Conservation (phyloP, 2,113 vertebrate genomes). For the Oncorhynchus gorbuscha region DNA sequence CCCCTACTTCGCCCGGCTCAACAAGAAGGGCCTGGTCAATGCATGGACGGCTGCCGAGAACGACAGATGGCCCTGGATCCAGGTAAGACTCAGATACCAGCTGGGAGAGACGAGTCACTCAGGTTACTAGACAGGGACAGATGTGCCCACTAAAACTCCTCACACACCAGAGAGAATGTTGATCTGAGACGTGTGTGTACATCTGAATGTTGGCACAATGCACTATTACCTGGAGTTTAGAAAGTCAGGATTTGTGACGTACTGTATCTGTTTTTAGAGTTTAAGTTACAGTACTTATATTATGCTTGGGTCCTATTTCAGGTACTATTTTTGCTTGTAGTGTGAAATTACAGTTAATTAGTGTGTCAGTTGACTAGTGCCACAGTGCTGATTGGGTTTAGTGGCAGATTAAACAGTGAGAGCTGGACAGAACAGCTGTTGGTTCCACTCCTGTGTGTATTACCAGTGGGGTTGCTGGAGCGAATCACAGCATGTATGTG, state of each 20-base stretch:
- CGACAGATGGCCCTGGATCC: constrained; percentile 99
- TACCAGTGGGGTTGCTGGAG: background rate
- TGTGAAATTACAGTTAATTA: background rate
- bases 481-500: background rate
- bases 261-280: background rate
- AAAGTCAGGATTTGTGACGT: background rate
- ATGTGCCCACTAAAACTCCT: background rate
- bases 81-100: constrained; percentile 81
- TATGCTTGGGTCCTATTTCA: background rate
- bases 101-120: background rate
- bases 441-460: constrained; percentile 32
- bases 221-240: background rate
- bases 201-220: background rate
- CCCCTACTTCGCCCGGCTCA: constrained; percentile 95
- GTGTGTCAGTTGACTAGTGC: constrained; percentile 36
- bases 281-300: background rate
- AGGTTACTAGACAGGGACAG: constrained; percentile 8
- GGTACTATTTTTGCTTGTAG: background rate
- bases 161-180: too few species aligned
- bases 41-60: constrained; percentile 99
- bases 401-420: constrained; percentile 25
- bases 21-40: constrained; percentile 98
- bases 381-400: constrained; percentile 19
- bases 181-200: too few species aligned
- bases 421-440: constrained; percentile 39